Conservation (phyloP, 2,113 vertebrate genomes). For the Lagopus leucura region DNA sequence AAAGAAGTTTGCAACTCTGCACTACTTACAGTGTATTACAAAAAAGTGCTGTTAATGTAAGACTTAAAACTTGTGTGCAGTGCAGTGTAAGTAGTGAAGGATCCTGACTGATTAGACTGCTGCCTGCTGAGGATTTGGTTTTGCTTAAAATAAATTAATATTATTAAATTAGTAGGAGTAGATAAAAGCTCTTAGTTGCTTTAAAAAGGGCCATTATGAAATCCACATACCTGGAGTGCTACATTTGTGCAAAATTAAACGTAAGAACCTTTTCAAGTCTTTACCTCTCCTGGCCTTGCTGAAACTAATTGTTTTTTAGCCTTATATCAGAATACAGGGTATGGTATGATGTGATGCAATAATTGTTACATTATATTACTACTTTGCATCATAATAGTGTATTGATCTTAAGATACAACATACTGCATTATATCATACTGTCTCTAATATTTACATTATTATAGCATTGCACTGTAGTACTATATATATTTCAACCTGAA, state of each 20-base stretch:
- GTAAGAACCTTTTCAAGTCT: neutral
- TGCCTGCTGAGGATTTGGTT: neutral
- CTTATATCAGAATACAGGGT: too few relatives aligned
- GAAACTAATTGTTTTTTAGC: neutral
- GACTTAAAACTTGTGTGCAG: neutral
- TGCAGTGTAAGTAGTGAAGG: too few relatives aligned
- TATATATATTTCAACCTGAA: neutral
- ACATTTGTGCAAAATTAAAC: neutral
- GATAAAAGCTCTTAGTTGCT: neutral
- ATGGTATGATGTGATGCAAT: too few relatives aligned
- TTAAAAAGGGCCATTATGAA: too few relatives aligned
- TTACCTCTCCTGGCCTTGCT: neutral
- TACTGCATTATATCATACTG: too few relatives aligned
- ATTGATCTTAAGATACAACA: too few relatives aligned
- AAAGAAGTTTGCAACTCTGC: neutral
- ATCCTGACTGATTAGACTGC: neutral
- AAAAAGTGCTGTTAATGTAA: neutral
- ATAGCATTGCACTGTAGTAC: neutral
- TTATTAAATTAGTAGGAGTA: neutral
- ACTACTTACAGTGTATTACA: too few relatives aligned
- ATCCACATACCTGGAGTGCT: neutral
- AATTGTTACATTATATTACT: too few relatives aligned
- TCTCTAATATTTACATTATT: neutral
- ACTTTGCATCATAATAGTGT: too few relatives aligned
- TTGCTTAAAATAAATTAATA: neutral